Evolutionary conservation across 2,113 vertebrate genomes (phyloP).

Genomic region (Neodon shergylaensis): DNA sequence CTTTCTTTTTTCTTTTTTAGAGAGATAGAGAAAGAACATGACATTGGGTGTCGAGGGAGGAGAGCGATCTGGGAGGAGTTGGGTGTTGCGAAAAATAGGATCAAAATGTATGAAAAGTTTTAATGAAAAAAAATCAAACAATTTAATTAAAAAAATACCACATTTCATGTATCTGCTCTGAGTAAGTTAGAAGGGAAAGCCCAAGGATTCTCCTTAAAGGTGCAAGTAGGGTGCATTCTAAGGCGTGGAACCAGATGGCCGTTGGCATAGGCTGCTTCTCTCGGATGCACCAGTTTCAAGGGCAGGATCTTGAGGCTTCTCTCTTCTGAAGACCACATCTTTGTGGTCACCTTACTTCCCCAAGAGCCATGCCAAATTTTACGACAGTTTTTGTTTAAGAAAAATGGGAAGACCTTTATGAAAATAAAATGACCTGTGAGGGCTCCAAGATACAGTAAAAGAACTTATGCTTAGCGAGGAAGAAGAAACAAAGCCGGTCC

Average conservation of each 20-base stretch:
- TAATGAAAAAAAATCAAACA: not conserved
- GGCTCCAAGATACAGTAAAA: not conserved
- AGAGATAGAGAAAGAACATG: not conserved
- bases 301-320: not conserved
- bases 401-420: not conserved
- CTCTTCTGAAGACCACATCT: not conserved
- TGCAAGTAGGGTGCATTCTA: not conserved
- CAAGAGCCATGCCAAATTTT: not conserved
- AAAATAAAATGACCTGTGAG: not conserved
- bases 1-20: not conserved
- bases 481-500: not conserved
- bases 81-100: not conserved
- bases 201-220: not conserved
- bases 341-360: not conserved
- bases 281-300: not conserved
- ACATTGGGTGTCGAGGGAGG: not conserved
- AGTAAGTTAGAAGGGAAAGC: not conserved
- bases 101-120: not conserved
- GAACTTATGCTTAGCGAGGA: not conserved
- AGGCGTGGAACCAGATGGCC: not conserved
- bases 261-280: not conserved
- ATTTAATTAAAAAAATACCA: not conserved
- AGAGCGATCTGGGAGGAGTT: not conserved
- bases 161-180: not conserved
- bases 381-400: not conserved